A percentile compares a stretch with the other conserved stretches of the same genome.
Evolutionary conservation across 2,888 invertebrate species (phyloP).

Genomic region (Clunio marinus): DNA sequence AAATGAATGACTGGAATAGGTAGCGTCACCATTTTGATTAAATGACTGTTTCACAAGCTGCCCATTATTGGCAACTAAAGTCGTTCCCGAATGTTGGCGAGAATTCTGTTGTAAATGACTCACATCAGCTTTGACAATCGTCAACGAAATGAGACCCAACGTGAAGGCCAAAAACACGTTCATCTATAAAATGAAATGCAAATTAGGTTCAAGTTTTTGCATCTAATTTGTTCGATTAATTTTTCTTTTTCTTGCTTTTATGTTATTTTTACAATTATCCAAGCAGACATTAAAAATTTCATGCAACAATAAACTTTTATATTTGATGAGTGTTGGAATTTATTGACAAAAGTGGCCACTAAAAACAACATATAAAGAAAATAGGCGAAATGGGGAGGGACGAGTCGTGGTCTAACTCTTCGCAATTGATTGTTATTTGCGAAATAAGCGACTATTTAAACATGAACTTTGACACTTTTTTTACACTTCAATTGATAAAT

Average conservation of each 20-base stretch:
- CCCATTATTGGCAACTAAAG: slow-evolving; percentile 22
- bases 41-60: slow-evolving; percentile 22
- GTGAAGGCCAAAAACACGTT: neutral
- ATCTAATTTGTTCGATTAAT: neutral
- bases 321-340: neutral
- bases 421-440: neutral
- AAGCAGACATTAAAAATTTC: slow-evolving; percentile 3
- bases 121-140: slow-evolving; percentile 8
- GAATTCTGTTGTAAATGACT: slow-evolving; percentile 17
- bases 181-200: neutral
- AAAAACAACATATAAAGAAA: neutral
- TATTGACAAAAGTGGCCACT: neutral
- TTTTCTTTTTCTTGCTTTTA: neutral
- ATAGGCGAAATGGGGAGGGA: neutral
- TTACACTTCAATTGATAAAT: neutral
- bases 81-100: slow-evolving; percentile 15
- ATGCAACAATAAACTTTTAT: neutral
- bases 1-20: slow-evolving; percentile 2
- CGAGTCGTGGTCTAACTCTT: neutral
- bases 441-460: neutral
- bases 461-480: neutral
- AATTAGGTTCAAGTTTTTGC: neutral
- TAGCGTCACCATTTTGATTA: slow-evolving; percentile 18
- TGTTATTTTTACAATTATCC: neutral
- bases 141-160: neutral